A percentile compares a stretch with the other conserved stretches of the same genome.
phyloP scores from a whole-genome alignment of 2,888 invertebrate species.

The Dione vanillae region DNA sequence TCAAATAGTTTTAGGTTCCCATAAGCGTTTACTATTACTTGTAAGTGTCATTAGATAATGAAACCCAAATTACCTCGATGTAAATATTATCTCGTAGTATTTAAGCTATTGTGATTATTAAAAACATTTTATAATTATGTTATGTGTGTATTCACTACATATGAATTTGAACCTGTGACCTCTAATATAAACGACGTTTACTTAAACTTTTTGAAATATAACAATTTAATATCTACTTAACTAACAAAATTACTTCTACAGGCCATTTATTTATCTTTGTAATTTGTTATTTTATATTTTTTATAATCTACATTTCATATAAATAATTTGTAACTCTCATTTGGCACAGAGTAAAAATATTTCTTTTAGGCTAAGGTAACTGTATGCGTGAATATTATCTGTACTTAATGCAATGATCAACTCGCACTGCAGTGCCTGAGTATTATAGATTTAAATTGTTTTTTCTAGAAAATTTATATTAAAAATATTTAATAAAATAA shows the following conservation, averaged over 20 bases:
- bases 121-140: neutral
- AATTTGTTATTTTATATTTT: too few relatives aligned
- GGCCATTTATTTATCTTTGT: too few relatives aligned
- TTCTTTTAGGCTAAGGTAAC: conserved; percentile 2
- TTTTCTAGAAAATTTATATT: too few relatives aligned
- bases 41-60: conserved; percentile 15
- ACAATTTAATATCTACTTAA: too few relatives aligned
- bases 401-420: conserved; percentile 36
- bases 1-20: conserved; percentile 32
- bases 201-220: neutral
- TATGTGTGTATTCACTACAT: neutral
- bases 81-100: neutral
- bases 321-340: neutral
- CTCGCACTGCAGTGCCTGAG: conserved; percentile 39
- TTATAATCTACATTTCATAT: neutral
- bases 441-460: conserved; percentile 40
- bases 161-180: neutral
- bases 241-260: too few relatives aligned
- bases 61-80: conserved; percentile 40
- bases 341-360: neutral
- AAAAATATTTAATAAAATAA: neutral
- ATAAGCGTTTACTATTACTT: neutral
- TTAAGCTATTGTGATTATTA: conserved; percentile 9
- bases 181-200: too few relatives aligned
- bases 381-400: conserved; percentile 22